Base-by-base conservation (phyloP, 2,888 invertebrate species). In the Ryuthela nishihirai region DNA sequence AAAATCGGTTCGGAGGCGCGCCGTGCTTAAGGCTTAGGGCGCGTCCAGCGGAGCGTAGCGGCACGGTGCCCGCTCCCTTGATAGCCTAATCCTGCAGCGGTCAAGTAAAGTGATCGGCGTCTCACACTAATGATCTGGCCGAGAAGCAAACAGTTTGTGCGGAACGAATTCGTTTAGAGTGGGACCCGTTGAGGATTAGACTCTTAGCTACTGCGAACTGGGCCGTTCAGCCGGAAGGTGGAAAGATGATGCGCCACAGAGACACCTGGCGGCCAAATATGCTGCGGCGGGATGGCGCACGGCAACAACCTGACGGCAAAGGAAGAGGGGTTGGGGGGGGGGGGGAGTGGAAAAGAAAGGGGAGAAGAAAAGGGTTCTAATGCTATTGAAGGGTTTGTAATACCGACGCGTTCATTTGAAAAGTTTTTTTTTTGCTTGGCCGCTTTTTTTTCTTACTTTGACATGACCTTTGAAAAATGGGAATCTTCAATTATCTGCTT, bases 21-120 rank as follows among this genome's bases (percentile, higher is more conserved):
- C 42, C 43, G 54, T 43, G 49, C 49, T 54, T 49, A 54, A 41
- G 45, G 49, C 52, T 58, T 39, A 25, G 40, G 50, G 54, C 49
- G 54, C 45, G 54, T 17, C 50, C 54, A 46, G 35, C 42, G 46
- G 50, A 61, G 54, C 54, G 41, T 45, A 35, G 42, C 24, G 25
- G 35, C 53, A 15, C 47, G 29, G 50, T 36, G 21, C 43, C 40
- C 32, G 18, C 46, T 45, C 43, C 48, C 45, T 45, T 54, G 54
- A 54, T 49, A 50, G 52, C 54, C 52, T 59, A 63, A 63, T 63
- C 63, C 63, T 52, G 41, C 59, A 59, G 63, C 59, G 63, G 59
- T 63, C 54, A 59, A 63, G 63, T 55, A 63, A 63, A 63, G 55
- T 46, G 63, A 63, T 63, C 59, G 63, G 44, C 44, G 56, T 47